These are phyloP conservation scores for Alethe castanea DNA, from an alignment of 2,113 vertebrate species.

Conservation along the genomic window DNA sequence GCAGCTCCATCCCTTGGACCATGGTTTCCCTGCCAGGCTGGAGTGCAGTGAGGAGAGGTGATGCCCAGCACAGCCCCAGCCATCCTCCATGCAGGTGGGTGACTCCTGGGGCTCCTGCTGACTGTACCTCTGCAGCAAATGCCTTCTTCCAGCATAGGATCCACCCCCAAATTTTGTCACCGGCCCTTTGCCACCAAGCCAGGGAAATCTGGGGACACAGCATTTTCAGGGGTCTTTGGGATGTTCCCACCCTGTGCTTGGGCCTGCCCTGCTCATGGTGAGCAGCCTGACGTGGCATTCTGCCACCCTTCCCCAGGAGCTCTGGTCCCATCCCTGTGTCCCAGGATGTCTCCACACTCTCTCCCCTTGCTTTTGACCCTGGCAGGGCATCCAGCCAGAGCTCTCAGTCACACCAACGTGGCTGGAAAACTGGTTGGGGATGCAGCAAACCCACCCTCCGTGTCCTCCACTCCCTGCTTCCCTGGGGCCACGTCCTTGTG, in stretches of 20 bases:
- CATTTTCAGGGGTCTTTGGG: neutral
- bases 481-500: neutral
- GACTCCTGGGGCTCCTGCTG: neutral
- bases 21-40: neutral
- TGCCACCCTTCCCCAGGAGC: neutral
- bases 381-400: neutral
- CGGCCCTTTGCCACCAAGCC: neutral
- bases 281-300: fast-evolving
- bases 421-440: neutral
- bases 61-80: neutral
- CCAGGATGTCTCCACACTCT: fast-evolving
- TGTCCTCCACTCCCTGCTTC: neutral
- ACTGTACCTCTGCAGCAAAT: fast-evolving
- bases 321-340: neutral
- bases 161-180: neutral
- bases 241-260: neutral
- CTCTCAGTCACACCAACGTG: fast-evolving
- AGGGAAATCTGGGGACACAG: fast-evolving
- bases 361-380: neutral
- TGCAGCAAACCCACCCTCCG: neutral
- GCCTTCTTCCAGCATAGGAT: neutral
- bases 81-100: neutral
- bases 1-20: fast-evolving
- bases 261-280: neutral
- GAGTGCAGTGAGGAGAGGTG: neutral